Evolutionary conservation across 2,113 vertebrate species (phyloP).

Genomic region (Bombycilla garrulus): DNA sequence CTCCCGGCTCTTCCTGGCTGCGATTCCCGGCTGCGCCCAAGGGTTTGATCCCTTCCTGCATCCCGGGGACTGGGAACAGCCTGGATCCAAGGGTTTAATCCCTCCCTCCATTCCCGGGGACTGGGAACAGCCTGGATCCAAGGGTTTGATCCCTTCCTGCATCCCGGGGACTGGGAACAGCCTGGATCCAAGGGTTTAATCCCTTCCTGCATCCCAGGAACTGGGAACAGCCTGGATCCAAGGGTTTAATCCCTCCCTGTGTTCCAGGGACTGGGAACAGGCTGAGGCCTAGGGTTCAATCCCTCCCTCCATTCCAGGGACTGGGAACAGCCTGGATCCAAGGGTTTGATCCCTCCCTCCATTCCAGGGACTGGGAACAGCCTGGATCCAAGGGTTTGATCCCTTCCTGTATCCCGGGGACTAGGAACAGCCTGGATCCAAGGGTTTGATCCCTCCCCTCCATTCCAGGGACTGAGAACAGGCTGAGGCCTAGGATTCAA

Average conservation of each 20-base stretch:
- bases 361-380: accelerated
- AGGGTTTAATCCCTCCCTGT: neutral
- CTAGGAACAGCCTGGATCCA: too few species aligned
- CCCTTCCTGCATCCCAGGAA: neutral
- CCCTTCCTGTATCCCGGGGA: too few species aligned
- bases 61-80: too few species aligned
- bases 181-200: too few species aligned
- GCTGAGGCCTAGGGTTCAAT: too few species aligned
- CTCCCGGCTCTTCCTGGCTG: neutral
- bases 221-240: too few species aligned
- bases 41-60: neutral
- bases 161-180: accelerated
- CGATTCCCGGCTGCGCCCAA: accelerated
- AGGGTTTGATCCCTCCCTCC: neutral
- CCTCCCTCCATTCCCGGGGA: neutral
- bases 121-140: accelerated
- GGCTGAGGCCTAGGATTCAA: too few species aligned
- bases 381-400: too few species aligned
- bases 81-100: accelerated
- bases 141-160: neutral
- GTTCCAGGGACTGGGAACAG: accelerated
- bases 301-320: accelerated
- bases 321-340: accelerated
- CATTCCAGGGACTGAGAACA: too few species aligned
- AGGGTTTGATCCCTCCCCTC: too few species aligned